phyloP scores from a whole-genome alignment of 2,113 vertebrate genomes.

The Haplotaxodon microlepis region DNA sequence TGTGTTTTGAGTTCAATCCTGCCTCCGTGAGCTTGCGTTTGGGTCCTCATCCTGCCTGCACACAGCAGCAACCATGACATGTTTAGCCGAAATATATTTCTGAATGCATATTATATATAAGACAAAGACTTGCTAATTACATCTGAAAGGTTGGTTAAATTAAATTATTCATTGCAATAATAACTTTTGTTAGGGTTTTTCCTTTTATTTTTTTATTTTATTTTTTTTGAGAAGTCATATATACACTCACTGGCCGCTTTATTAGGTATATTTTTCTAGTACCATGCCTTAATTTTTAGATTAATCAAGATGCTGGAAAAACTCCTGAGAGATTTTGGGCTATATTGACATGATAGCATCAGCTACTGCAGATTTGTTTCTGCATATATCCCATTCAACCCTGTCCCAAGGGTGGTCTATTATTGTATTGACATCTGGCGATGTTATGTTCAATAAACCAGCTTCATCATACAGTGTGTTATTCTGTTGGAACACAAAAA shows the following conservation, averaged over 20 bases:
- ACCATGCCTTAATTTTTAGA: not conserved
- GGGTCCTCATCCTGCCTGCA: too few relatives aligned
- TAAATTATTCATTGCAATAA: not conserved
- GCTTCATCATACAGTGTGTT: not conserved
- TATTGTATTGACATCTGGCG: not conserved
- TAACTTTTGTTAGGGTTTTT: not conserved
- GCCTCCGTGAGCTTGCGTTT: too few relatives aligned
- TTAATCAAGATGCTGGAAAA: not conserved
- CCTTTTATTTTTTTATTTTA: fast-evolving
- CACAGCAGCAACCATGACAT: too few relatives aligned
- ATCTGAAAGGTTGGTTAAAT: not conserved
- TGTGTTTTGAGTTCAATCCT: too few relatives aligned
- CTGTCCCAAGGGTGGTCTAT: not conserved
- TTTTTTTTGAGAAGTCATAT: not conserved
- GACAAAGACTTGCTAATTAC: not conserved
- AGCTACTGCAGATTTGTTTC: not conserved
- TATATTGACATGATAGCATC: not conserved
- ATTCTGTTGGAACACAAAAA: not conserved
- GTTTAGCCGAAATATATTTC: not conserved
- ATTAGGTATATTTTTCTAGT: not conserved
- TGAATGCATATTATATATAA: not conserved
- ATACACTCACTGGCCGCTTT: not conserved
- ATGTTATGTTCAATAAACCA: not conserved
- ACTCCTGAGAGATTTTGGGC: not conserved
- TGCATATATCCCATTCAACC: not conserved